Conservation (phyloP, 1,140 invertebrate species). For the Stegodyphus dumicola region DNA sequence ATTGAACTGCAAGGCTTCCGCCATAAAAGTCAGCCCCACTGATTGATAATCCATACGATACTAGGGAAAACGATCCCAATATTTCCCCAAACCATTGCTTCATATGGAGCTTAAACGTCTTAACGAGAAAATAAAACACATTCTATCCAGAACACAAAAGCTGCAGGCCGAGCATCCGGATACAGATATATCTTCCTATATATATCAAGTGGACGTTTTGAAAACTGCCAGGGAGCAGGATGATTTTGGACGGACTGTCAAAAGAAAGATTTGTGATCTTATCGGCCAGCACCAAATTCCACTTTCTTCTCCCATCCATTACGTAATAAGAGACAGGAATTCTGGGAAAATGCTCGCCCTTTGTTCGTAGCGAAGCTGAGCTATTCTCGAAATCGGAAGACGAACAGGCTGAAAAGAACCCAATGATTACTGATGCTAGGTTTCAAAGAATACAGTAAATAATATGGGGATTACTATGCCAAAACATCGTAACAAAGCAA, state of each 20-base stretch:
- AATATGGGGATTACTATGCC: no score
- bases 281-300: conserved; percentile 39
- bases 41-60: conserved; percentile 55
- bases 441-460: neutral
- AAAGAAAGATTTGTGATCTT: conserved; percentile 49
- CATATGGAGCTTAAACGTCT: conserved; percentile 16
- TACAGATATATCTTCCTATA: conserved; percentile 19
- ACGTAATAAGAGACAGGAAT: conserved; percentile 53
- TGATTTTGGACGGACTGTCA: conserved; percentile 56
- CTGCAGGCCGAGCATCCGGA: no score
- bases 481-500: no score
- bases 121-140: conserved; percentile 39
- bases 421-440: neutral
- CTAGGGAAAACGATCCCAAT: conserved; percentile 32
- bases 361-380: conserved; percentile 22
- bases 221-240: conserved; percentile 25
- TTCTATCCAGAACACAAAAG: conserved; percentile 26
- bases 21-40: conserved; percentile 15
- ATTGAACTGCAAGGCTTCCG: no score
- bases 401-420: conserved; percentile 36
- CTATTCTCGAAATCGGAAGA: neutral
- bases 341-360: conserved; percentile 20
- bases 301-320: conserved; percentile 54
- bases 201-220: conserved; percentile 44
- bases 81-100: neutral